Percentiles rank a stretch among this genome's conserved stretches.
Evolutionary conservation across 2,888 invertebrate genomes (phyloP).

Genomic region (Galerucella calmariensis): DNA sequence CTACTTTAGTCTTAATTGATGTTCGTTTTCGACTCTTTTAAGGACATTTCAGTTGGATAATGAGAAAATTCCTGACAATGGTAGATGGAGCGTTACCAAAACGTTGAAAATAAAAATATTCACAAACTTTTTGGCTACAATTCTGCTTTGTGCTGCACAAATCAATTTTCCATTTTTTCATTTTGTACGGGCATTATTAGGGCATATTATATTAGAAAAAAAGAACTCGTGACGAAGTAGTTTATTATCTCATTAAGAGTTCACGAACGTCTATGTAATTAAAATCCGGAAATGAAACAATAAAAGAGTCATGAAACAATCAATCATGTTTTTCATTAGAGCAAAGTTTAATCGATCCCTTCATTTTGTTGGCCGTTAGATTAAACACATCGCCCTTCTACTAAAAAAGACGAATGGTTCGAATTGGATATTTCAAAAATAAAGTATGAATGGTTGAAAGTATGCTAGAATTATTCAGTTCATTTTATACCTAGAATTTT

Average conservation of each 20-base stretch:
- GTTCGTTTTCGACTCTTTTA: no score
- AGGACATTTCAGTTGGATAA: no score
- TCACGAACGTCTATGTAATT: conserved; percentile 38
- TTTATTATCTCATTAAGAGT: conserved; percentile 31
- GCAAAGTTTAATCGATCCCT: conserved; percentile 21
- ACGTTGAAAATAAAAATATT: no score
- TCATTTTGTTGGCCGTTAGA: conserved; percentile 9
- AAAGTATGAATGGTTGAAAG: not conserved
- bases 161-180: not conserved
- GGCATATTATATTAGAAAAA: conserved; percentile 9
- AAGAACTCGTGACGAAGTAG: conserved; percentile 27
- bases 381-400: conserved; percentile 8
- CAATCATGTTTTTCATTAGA: conserved; percentile 43
- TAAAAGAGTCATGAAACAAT: conserved; percentile 39
- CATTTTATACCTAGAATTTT: no score
- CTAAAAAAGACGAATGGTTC: not conserved
- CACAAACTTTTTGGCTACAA: not conserved
- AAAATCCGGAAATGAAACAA: conserved; percentile 42
- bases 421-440: not conserved
- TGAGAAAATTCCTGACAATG: no score
- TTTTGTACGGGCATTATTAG: not conserved
- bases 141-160: not conserved
- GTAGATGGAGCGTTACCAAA: no score
- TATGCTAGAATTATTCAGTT: not conserved
- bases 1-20: no score